Conservation (phyloP, 2,113 vertebrate species). For the Peromyscus polionotus region DNA sequence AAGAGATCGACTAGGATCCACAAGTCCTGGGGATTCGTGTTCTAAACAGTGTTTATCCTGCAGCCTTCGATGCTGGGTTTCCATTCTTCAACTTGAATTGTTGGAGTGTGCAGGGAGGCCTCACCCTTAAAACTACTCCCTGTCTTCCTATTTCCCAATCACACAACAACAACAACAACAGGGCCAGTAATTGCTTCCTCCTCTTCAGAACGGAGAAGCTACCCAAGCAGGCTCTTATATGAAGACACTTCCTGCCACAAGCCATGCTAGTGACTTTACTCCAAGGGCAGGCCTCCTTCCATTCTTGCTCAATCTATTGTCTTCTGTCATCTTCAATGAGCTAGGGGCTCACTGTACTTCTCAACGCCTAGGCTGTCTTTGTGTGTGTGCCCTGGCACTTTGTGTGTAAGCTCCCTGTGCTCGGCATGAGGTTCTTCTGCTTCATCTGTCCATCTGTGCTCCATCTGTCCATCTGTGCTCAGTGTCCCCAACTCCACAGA, state of each 20-base stretch:
- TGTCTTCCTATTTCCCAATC: not conserved
- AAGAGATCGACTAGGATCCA: not conserved
- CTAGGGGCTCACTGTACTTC: not conserved
- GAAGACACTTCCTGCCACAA: not conserved
- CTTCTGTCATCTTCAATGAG: not conserved
- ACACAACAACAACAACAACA: no score
- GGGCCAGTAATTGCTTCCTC: not conserved
- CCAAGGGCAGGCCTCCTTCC: not conserved
- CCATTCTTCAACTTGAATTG: not conserved
- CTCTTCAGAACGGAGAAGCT: not conserved
- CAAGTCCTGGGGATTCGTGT: not conserved
- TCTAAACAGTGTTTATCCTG: not conserved
- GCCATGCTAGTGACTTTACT: not conserved
- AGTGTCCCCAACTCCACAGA: not conserved
- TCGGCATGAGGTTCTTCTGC: rapidly evolving
- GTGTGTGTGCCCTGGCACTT: rapidly evolving
- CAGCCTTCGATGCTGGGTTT: not conserved
- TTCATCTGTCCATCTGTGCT: rapidly evolving
- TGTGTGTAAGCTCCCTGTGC: not conserved
- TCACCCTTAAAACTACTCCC: not conserved
- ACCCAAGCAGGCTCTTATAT: not conserved
- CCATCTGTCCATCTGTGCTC: rapidly evolving
- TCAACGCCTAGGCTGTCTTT: not conserved
- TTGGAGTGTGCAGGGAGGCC: not conserved
- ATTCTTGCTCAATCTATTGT: not conserved